Conservation (phyloP, 53 echinoderm and acorn worm genomes). For the Echinarachnius parma region DNA sequence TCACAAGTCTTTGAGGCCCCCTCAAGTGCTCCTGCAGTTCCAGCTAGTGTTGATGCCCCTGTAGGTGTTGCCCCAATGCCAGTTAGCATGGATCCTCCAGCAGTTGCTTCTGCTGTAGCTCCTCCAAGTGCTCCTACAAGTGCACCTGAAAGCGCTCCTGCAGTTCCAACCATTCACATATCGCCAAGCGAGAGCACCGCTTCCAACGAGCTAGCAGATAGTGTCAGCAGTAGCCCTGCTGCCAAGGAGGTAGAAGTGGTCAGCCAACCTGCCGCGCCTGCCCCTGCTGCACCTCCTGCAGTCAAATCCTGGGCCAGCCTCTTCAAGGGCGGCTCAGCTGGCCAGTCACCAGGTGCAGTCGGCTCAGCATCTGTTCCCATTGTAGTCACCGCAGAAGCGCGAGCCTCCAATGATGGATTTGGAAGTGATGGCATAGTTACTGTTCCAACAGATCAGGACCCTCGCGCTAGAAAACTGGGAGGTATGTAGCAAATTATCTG, state of each 20-base stretch:
- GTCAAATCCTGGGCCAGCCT: constrained; percentile 83
- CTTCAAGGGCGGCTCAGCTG: constrained; percentile 56
- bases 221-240: constrained; percentile 9
- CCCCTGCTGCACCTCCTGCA: constrained; percentile 42
- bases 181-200: constrained; percentile 20
- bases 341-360: background rate
- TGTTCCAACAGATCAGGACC: constrained; percentile 72
- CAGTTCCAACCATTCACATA: constrained; percentile 14
- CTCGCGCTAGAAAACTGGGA: constrained; percentile 75
- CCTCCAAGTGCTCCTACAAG: background rate
- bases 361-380: constrained; percentile 20
- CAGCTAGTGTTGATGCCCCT: too few relatives aligned
- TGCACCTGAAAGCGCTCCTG: background rate
- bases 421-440: constrained; percentile 47
- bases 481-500: constrained; percentile 64
- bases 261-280: background rate
- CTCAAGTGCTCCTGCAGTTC: too few relatives aligned
- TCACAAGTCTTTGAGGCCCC: too few relatives aligned
- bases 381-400: constrained; percentile 27
- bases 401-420: constrained; percentile 4
- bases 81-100: background rate
- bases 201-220: constrained; percentile 8
- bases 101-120: background rate
- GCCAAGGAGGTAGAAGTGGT: background rate
- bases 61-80: too few relatives aligned